phyloP scores from a whole-genome alignment of 2,888 invertebrate genomes.

The Drosophila subquinaria region DNA sequence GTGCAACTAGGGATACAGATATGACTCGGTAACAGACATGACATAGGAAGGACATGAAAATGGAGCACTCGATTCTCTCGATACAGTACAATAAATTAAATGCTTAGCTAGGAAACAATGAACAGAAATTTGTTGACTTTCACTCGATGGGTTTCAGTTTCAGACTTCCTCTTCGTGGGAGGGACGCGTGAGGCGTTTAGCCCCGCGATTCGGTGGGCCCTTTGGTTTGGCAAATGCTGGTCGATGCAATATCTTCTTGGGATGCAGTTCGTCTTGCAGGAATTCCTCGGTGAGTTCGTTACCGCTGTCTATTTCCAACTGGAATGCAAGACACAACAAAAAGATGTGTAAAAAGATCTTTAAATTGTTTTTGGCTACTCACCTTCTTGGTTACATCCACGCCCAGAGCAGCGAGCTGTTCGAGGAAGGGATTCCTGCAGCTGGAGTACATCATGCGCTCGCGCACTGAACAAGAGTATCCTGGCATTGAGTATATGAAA shows the following conservation, averaged over 20 bases:
- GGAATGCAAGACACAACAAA: constrained; percentile 76
- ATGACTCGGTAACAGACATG: constrained; percentile 49
- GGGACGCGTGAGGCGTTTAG: constrained; percentile 93
- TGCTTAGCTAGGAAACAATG: constrained; percentile 60
- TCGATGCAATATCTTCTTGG: constrained; percentile 94
- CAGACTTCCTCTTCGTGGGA: constrained; percentile 80
- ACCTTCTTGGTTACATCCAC: constrained; percentile 95
- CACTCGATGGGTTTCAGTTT: constrained; percentile 76
- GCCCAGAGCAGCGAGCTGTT: constrained; percentile 92
- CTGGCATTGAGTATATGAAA: constrained; percentile 99
- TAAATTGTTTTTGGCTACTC: constrained; percentile 22
- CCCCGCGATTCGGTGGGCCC: constrained; percentile 97
- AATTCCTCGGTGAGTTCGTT: constrained; percentile 95
- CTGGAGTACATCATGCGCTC: constrained; percentile 99
- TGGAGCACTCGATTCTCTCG: constrained; percentile 43
- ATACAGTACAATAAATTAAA: constrained; percentile 72
- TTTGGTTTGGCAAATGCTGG: constrained; percentile 98
- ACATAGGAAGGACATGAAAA: constrained; percentile 36
- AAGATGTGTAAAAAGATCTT: neutral
- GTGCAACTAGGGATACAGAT: constrained; percentile 62
- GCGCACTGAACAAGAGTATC: constrained; percentile 97
- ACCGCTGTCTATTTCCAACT: constrained; percentile 97
- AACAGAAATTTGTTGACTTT: constrained; percentile 20
- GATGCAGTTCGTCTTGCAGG: constrained; percentile 97
- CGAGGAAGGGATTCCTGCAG: constrained; percentile 96